Conservation (phyloP, 2,797 vertebrate genomes). For the Melanotaenia boesemani region DNA sequence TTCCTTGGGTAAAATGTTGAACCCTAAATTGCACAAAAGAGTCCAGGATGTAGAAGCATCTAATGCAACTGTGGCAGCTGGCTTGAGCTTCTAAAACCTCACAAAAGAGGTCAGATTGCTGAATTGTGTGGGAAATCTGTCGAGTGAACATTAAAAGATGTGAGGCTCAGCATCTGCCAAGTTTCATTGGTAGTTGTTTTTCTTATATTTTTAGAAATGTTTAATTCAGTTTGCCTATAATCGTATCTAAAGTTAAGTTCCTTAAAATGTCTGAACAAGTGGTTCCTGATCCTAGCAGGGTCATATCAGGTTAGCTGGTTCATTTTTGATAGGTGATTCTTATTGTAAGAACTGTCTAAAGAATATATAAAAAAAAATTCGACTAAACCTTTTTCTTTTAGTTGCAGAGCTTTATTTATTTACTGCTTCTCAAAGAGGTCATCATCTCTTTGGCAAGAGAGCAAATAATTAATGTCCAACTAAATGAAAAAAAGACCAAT, state of each 20-base stretch:
- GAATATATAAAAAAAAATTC: not conserved
- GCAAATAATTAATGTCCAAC: conserved; percentile 19
- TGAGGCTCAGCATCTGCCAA: not conserved
- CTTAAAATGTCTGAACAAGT: not conserved
- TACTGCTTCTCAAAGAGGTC: conserved; percentile 13
- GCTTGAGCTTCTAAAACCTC: too few species aligned
- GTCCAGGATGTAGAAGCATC: too few species aligned
- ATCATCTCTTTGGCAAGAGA: conserved; percentile 18
- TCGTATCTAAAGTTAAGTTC: too few species aligned
- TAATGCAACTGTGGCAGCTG: too few species aligned
- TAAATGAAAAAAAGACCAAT: conserved; percentile 15
- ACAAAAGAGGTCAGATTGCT: not conserved
- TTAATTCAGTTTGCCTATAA: not conserved
- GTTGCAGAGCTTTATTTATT: conserved; percentile 19
- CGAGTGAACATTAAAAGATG: not conserved
- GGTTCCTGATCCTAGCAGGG: not conserved
- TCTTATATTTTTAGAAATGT: too few species aligned
- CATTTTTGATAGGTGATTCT: too few species aligned
- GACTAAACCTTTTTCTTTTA: conserved; percentile 2
- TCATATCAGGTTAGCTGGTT: not conserved
- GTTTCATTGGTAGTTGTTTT: too few species aligned
- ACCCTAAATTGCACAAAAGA: too few species aligned
- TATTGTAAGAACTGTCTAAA: not conserved
- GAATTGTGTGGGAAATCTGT: not conserved
- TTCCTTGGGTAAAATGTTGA: not conserved